Base-by-base conservation (phyloP, 2,797 vertebrate genomes). In the Poeciliopsis infans region DNA sequence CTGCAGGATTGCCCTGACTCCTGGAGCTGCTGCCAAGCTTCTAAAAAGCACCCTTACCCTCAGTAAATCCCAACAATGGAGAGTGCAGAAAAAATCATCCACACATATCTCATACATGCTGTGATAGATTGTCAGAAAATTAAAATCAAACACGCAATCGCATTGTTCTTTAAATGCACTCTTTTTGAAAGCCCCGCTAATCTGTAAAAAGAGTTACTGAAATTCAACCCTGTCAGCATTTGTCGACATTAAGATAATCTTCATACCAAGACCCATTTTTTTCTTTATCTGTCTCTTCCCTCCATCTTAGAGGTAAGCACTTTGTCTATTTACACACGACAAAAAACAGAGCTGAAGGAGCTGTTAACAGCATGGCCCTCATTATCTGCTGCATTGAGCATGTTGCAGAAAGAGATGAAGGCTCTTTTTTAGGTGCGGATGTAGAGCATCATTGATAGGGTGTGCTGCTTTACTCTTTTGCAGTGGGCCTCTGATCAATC, bases 401-500 rank as follows among this genome's bases (percentile, higher is more conserved):
- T 95, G 95, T 91, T 95, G 94, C 94, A 93, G 94, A 95, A 87
- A 81, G 85, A 92, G 89, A 93, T 81, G 91, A 86, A 79, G 78
- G 85, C 92, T 94, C 94, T 93, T 92, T 93, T 93, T 64, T 93
- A 95, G 95, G 94, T 92, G 87, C 91, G 83, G 94, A 92, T 84
- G 84, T 96, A 92, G 83, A 86, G 95, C 96, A 97, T 95, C 97
- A 94, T 93, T 96, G 97, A 96, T 96, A 96, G 93, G 95, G 96
- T 90, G 95, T 96, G 95, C 95, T 53, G 86, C 96, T 96, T 96
- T 95, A 91, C 93, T 95, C 93, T 86, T 92, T 94, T 94, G 92
- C 95, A 97, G 96, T 95, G 95, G 93, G 93, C 94, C 96, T 96
- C 96, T 96, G 97, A 98, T 98, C 97, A 97, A 97, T 98, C 97